Evolutionary conservation across 2,113 vertebrate genomes (phyloP).

Genomic region (Argyrosomus japonicus): DNA sequence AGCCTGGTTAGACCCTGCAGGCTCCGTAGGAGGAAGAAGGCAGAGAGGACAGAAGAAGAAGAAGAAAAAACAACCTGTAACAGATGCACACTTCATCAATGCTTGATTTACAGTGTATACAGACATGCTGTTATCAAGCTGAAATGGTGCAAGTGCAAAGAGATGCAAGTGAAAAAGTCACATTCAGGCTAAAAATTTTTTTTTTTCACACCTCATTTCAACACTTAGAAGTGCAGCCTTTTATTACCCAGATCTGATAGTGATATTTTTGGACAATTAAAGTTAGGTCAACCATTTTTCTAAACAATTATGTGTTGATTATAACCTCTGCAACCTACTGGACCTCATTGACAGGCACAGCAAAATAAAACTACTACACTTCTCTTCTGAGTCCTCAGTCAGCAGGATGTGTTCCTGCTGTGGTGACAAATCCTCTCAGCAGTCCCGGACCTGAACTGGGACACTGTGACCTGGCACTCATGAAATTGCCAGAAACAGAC

Average conservation of each 20-base stretch:
- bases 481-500: slow-evolving; percentile 60
- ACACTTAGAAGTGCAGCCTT: neutral
- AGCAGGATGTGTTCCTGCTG: slow-evolving; percentile 71
- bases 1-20: slow-evolving; percentile 58
- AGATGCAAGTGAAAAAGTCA: neutral
- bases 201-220: neutral
- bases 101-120: slow-evolving; percentile 13
- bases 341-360: neutral
- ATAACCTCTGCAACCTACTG: neutral
- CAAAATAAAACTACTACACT: slow-evolving; percentile 27
- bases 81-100: slow-evolving; percentile 22
- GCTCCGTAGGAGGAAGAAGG: slow-evolving; percentile 47
- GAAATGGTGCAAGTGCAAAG: neutral
- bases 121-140: slow-evolving; percentile 13
- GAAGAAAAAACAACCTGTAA: slow-evolving; percentile 43
- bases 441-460: slow-evolving; percentile 28
- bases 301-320: neutral
- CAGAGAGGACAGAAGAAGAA: slow-evolving; percentile 1
- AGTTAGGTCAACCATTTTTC: neutral
- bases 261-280: neutral
- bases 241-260: neutral
- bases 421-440: slow-evolving; percentile 71
- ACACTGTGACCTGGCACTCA: slow-evolving; percentile 50
- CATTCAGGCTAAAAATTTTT: neutral
- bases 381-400: slow-evolving; percentile 35